These are phyloP conservation scores for Eublepharis macularius DNA, from an alignment of 2,113 vertebrate genomes.

Conservation along the genomic window DNA sequence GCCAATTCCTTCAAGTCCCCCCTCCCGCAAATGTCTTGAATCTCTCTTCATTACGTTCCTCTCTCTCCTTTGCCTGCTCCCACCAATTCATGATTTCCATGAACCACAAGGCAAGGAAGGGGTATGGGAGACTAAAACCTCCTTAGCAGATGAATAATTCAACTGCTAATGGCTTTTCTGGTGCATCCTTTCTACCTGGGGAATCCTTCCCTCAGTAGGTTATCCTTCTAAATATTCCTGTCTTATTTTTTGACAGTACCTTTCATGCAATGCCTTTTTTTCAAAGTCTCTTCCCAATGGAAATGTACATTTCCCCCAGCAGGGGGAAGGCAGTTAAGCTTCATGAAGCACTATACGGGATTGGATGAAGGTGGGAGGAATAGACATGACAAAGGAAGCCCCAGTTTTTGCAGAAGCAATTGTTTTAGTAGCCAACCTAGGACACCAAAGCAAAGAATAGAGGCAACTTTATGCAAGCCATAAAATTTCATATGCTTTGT, in stretches of 20 bases:
- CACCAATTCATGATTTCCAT: not conserved
- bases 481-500: not conserved
- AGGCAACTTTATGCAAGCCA: not conserved
- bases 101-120: not conserved
- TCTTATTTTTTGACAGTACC: not conserved
- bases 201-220: slow-evolving; percentile 4
- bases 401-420: not conserved
- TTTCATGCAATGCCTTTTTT: slow-evolving; percentile 8
- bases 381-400: not conserved
- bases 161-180: slow-evolving; percentile 15
- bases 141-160: not conserved
- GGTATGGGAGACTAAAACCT: not conserved
- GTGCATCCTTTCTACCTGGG: slow-evolving; percentile 20
- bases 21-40: not conserved
- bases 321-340: not conserved
- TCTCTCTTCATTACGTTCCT: not conserved
- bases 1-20: not conserved
- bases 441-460: not conserved
- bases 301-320: not conserved
- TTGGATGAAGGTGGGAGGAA: not conserved
- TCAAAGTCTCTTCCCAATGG: not conserved
- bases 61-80: not conserved
- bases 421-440: not conserved
- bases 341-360: not conserved
- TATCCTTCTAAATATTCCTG: not conserved